Evolutionary conservation across 2,113 vertebrate genomes (phyloP).

Genomic region (Hyaena hyaena): DNA sequence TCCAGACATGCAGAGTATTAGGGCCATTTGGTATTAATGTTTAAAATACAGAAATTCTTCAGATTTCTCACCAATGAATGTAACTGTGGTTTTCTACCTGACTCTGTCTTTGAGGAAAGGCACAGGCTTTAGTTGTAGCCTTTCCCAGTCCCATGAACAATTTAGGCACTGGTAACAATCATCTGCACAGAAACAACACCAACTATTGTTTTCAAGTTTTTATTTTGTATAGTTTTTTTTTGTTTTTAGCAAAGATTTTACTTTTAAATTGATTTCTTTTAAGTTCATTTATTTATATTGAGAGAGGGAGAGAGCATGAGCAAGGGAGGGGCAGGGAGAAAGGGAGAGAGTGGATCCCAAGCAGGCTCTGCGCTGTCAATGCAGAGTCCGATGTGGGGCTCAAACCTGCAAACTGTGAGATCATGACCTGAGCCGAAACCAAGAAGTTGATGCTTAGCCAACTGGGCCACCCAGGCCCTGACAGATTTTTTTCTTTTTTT

Average conservation of each 20-base stretch:
- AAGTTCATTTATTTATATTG: no score
- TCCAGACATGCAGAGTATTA: neutral
- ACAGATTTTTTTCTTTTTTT: no score
- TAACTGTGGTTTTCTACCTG: neutral
- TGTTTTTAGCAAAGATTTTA: neutral
- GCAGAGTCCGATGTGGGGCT: no score
- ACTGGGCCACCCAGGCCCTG: no score
- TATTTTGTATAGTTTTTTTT: neutral
- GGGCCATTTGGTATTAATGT: neutral
- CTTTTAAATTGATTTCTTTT: neutral
- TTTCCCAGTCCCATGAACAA: neutral
- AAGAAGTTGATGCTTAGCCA: no score
- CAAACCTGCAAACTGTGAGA: no score
- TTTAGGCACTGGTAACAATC: neutral
- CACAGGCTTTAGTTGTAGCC: neutral
- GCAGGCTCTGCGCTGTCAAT: no score
- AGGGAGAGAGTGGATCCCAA: no score
- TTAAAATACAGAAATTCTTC: conserved; percentile 5
- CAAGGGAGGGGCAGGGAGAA: no score
- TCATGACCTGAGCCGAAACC: no score
- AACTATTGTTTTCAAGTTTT: neutral
- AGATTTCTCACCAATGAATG: neutral
- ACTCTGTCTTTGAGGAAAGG: neutral
- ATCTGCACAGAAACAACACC: neutral
- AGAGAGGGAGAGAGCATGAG: no score